Conservation (phyloP, 2,797 vertebrate species). For the Allobates femoralis region DNA sequence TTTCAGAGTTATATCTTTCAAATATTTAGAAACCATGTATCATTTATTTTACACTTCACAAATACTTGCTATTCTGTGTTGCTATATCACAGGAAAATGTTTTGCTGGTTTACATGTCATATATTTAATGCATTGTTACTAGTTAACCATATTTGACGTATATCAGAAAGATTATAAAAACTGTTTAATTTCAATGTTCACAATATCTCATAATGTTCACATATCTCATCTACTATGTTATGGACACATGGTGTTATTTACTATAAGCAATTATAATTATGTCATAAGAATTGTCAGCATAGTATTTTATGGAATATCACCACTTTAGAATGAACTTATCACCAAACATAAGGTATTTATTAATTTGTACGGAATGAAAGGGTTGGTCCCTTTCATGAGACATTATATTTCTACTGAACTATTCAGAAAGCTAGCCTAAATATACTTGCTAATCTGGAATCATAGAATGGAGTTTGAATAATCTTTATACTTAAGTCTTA, state of each 20-base stretch:
- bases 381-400: background rate
- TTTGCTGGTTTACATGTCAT: background rate
- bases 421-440: background rate
- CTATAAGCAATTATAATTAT: slow-evolving; percentile 37
- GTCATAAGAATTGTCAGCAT: slow-evolving; percentile 9
- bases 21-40: too few species aligned
- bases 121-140: background rate
- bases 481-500: too few species aligned
- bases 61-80: too few species aligned
- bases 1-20: too few species aligned
- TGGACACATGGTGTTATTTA: slow-evolving; percentile 37
- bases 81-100: too few species aligned
- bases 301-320: background rate
- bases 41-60: too few species aligned
- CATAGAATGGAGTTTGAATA: background rate
- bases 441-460: background rate
- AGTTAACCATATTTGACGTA: background rate
- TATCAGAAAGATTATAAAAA: slow-evolving; percentile 2
- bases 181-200: too few species aligned
- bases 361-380: background rate
- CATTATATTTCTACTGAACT: background rate
- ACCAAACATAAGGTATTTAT: slow-evolving; percentile 9
- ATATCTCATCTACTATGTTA: slow-evolving; percentile 7
- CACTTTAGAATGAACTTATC: slow-evolving; percentile 18
- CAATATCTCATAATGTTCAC: too few species aligned